A percentile compares a stretch with the other conserved stretches of the same genome.
These are phyloP conservation scores for Dissostichus mawsoni DNA, from an alignment of 2,113 vertebrate species.

Conservation along the genomic window DNA sequence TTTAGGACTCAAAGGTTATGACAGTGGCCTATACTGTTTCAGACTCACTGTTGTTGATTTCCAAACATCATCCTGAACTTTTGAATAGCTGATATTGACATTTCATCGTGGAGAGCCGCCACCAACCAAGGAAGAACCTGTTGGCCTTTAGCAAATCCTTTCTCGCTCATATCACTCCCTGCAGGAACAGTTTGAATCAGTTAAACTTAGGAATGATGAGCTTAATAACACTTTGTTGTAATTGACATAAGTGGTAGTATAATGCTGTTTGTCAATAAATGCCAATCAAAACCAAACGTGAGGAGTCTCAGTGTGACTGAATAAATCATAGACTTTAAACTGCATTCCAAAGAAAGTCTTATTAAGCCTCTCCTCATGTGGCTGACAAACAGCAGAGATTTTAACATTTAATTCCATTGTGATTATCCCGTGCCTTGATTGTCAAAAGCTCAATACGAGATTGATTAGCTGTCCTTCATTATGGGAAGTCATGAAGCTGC, in stretches of 20 bases:
- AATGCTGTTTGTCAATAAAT: constrained; percentile 71
- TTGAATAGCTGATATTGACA: constrained; percentile 36
- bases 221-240: constrained; percentile 60
- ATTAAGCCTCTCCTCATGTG: constrained; percentile 52
- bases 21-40: neutral
- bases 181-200: constrained; percentile 42
- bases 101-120: constrained; percentile 31
- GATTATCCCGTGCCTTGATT: constrained; percentile 70
- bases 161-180: constrained; percentile 32
- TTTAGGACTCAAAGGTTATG: constrained; percentile 47
- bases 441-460: constrained; percentile 72
- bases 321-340: constrained; percentile 54
- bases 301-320: constrained; percentile 38
- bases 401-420: constrained; percentile 60
- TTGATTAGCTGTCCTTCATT: constrained; percentile 74
- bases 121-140: neutral
- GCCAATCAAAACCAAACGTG: constrained; percentile 56
- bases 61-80: constrained; percentile 24
- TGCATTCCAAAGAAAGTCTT: constrained; percentile 39
- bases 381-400: constrained; percentile 55
- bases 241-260: constrained; percentile 62
- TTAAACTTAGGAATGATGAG: constrained; percentile 44
- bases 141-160: constrained; percentile 34
- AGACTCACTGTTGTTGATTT: constrained; percentile 39
- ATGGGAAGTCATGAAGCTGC: constrained; percentile 60